Conservation (phyloP, 2,113 vertebrate species). For the Numenius arquata region DNA sequence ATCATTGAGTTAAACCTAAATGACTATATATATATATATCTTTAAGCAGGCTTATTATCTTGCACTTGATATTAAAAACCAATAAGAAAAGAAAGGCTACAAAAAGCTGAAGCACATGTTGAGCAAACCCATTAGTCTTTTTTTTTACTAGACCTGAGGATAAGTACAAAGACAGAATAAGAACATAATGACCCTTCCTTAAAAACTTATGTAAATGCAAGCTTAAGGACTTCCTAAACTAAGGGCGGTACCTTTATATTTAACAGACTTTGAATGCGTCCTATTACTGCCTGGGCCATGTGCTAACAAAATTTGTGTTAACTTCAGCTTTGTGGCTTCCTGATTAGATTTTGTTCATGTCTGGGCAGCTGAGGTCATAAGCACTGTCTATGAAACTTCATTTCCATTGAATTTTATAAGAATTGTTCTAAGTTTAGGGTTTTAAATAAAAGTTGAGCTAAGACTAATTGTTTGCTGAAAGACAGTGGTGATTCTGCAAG, state of each 20-base stretch:
- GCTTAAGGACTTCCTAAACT: background rate
- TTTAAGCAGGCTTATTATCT: background rate
- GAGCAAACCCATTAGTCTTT: too few relatives aligned
- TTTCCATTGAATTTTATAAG: background rate
- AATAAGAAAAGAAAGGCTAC: background rate
- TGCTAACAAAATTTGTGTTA: background rate
- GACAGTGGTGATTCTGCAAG: too few relatives aligned
- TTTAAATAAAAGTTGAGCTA: background rate
- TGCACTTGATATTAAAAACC: background rate
- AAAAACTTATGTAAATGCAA: background rate
- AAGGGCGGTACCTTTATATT: background rate
- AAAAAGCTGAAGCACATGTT: fast-evolving
- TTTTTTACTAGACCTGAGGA: background rate
- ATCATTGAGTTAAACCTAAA: background rate
- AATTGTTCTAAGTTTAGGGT: background rate
- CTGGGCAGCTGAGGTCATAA: background rate
- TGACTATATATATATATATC: fast-evolving
- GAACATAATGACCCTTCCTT: background rate
- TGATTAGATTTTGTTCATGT: background rate
- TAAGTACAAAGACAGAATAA: background rate
- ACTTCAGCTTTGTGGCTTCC: background rate
- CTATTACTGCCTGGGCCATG: background rate
- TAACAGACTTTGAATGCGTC: background rate
- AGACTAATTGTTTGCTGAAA: background rate
- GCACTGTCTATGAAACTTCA: background rate